Conservation (phyloP, 1,140 invertebrate species). For the Atta cephalotes region DNA sequence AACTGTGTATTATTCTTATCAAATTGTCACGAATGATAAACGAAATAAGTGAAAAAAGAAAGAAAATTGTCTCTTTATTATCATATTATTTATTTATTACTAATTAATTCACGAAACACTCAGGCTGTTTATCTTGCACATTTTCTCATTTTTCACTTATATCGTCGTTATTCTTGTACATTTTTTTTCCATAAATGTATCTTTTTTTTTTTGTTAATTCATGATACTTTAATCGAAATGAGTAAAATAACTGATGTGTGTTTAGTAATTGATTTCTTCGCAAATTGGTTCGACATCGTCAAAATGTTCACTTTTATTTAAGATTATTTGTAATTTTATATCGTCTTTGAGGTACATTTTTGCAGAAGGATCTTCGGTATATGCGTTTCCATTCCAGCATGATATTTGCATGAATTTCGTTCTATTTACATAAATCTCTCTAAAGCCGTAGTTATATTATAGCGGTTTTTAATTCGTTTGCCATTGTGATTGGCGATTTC, state of each 20-base stretch:
- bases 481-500: too few species aligned
- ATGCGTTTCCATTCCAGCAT: not conserved
- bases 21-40: conserved; percentile 1
- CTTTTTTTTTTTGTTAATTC: not conserved
- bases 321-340: not conserved
- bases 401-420: not conserved
- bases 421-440: too few species aligned
- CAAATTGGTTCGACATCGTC: not conserved
- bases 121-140: not conserved
- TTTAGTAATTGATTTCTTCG: not conserved
- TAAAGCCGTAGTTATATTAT: too few species aligned
- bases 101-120: not conserved
- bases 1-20: not conserved
- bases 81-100: not conserved
- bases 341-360: not conserved
- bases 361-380: not conserved
- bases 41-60: not conserved
- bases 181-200: not conserved
- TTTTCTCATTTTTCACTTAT: not conserved
- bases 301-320: not conserved
- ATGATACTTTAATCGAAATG: not conserved
- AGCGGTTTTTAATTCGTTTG: too few species aligned
- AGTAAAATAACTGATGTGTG: not conserved
- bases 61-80: not conserved
- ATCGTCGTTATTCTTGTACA: not conserved